Conservation (phyloP, 1,140 invertebrate genomes). For the Drosophila virilis region DNA sequence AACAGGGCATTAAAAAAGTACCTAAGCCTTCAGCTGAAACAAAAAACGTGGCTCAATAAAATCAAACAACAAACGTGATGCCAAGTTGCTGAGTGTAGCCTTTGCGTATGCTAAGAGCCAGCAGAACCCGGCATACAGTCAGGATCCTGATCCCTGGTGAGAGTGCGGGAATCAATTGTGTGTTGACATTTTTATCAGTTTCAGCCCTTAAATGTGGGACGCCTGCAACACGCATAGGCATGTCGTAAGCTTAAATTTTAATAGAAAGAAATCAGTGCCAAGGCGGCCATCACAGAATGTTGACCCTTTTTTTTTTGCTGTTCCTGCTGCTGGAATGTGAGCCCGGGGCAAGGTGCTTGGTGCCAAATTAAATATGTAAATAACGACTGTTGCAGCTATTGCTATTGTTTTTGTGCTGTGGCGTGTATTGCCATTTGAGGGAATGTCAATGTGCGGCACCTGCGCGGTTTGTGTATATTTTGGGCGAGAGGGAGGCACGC, state of each 20-base stretch:
- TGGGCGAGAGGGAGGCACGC: too few relatives aligned
- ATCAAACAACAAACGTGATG: slow-evolving; percentile 80
- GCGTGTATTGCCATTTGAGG: slow-evolving; percentile 36
- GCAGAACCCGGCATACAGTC: background rate
- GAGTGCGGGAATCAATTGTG: slow-evolving; percentile 76
- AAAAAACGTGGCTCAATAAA: slow-evolving; percentile 79
- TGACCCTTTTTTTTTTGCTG: slow-evolving; percentile 68
- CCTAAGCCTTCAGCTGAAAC: slow-evolving; percentile 29
- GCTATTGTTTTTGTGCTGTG: slow-evolving; percentile 47
- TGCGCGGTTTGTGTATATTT: slow-evolving; percentile 63
- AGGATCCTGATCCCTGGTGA: background rate
- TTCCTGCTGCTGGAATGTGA: slow-evolving; percentile 45
- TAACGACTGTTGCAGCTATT: slow-evolving; percentile 38
- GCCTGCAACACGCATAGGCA: slow-evolving; percentile 55
- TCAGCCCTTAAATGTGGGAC: slow-evolving; percentile 9
- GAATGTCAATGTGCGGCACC: slow-evolving; percentile 67
- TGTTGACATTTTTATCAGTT: slow-evolving; percentile 82
- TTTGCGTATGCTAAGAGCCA: slow-evolving; percentile 5
- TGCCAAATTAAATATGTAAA: slow-evolving; percentile 74
- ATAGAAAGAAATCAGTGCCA: slow-evolving; percentile 71
- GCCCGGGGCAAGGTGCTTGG: slow-evolving; percentile 58
- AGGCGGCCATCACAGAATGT: slow-evolving; percentile 48
- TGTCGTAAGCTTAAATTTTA: slow-evolving; percentile 70
- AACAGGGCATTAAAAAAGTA: slow-evolving; percentile 52
- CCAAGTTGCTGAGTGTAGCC: slow-evolving; percentile 30